Evolutionary conservation across 2,113 vertebrate species (phyloP), one percentile per base, ranked within the genome.

Genomic region (Struthidea cinerea): DNA sequence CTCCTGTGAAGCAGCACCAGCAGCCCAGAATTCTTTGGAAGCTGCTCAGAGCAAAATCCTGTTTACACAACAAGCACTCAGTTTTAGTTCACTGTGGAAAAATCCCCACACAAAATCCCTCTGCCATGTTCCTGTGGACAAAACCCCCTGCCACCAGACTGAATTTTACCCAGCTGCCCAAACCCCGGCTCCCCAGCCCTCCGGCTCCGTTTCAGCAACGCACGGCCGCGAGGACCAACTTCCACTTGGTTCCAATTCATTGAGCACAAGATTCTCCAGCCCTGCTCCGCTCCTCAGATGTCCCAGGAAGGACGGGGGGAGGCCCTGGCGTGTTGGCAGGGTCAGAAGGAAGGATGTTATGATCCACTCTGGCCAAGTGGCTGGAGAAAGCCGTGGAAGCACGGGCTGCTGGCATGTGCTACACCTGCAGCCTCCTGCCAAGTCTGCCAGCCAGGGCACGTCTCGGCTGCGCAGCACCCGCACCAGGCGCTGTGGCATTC

Each of bases 401-500:
- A 50, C 24, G 19, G 10, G 0, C 33, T 55, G 49, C 24, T 90
- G 67, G 79, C 85, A 11, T 10, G 35, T 16, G 65, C 82, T 89
- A 11, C 87, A 63, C 84, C 87, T 59, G 84, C 82, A 71, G 56
- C 52, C 53, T 93, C 53, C 74, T 83, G 92, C 88, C 92, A 88
- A 49, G n/a, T 22, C 13, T 53, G 71, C 84, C 30, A 60, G 88
- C 79, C 90, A 70, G 68, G 35, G 67, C 90, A 86, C 23, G 4
- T 46, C 77, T 73, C 5, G 5, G 60, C 69, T 69, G 56, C 0
- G 0, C 82, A 27, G 61, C 32, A 59, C 73, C 37, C 7, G 6
- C 61, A 37, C 16, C 1, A 0, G 12, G n/a, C 3, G 0, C 46
- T 16, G 5, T 4, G 24, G 70, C 30, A 7, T 24, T 87, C 75